Conservation (phyloP, 30 jellyfish, hydroid and myxozoan genomes). For the Hydractinia echinata region DNA sequence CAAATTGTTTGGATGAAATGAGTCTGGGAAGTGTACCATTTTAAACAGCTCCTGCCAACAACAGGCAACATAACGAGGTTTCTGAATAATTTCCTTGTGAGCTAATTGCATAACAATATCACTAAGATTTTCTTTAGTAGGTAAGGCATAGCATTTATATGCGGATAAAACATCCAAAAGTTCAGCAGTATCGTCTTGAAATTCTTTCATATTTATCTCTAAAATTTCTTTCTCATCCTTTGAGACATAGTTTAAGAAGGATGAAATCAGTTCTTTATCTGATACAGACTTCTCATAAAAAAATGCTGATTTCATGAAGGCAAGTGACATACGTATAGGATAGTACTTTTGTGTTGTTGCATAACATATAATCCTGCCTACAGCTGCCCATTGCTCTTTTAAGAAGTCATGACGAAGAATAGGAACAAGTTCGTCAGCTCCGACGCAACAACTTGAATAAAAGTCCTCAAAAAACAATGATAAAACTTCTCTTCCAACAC, state of each 20-base stretch:
- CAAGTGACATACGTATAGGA: no score
- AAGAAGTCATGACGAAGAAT: conserved; percentile 33
- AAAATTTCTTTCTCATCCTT: conserved; percentile 37
- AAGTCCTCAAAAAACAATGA: conserved; percentile 29
- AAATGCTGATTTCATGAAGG: no score
- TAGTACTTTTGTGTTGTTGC: not conserved
- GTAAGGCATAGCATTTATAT: conserved; percentile 37
- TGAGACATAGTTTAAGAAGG: conserved; percentile 21
- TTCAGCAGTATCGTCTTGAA: conserved; percentile 43
- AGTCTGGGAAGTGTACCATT: not conserved
- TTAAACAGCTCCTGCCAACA: conserved; percentile 35
- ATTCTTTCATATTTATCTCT: conserved; percentile 22
- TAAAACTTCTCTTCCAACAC: conserved; percentile 23
- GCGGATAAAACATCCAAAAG: conserved; percentile 27
- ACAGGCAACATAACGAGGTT: conserved; percentile 22
- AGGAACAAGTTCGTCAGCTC: conserved; percentile 35
- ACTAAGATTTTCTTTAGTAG: conserved; percentile 19
- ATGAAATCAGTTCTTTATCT: conserved; percentile 27
- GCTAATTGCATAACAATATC: conserved; percentile 31
- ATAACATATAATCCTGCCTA: conserved; percentile 32
- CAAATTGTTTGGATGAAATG: not conserved
- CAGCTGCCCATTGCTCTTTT: conserved; percentile 43
- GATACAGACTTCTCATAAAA: conserved; percentile 27
- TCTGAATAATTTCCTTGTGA: conserved; percentile 36
- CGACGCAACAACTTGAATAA: conserved; percentile 27